These are phyloP conservation scores for Trichosurus vulpecula DNA, from an alignment of 2,797 vertebrate species.

Conservation along the genomic window DNA sequence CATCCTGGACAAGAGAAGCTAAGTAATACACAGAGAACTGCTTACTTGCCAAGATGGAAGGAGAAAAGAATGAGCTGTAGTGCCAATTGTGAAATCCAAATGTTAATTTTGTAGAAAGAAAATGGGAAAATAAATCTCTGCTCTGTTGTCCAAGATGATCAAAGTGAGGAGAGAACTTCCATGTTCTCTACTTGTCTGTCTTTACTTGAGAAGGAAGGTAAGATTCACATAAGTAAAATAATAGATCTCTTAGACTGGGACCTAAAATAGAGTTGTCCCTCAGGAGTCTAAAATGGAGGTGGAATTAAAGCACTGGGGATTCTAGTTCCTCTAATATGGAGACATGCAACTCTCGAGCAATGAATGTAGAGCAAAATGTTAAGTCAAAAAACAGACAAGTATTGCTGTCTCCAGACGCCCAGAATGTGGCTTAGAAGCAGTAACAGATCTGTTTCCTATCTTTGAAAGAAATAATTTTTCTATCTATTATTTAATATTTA, in stretches of 20 bases:
- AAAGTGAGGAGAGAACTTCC: not conserved
- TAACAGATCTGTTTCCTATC: not conserved
- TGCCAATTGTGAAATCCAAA: not conserved
- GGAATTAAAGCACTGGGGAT: not conserved
- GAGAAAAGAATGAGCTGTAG: not conserved
- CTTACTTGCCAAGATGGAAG: not conserved
- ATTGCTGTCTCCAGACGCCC: not conserved
- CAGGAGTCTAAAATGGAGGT: not conserved
- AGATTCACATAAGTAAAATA: not conserved
- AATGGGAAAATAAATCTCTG: not conserved
- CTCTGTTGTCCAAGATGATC: not conserved
- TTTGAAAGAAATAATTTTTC: not conserved
- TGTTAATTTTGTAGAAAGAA: not conserved
- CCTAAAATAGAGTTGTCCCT: not conserved
- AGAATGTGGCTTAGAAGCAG: not conserved
- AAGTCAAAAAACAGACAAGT: not conserved
- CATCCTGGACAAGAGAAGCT: not conserved
- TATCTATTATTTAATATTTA: not conserved
- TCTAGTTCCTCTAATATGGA: not conserved
- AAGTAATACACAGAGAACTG: not conserved
- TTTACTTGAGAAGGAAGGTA: not conserved
- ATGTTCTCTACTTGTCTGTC: not conserved
- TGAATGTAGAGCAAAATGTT: not conserved
- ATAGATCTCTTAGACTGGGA: not conserved
- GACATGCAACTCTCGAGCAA: not conserved